phyloP scores from a whole-genome alignment of 23 tunicate genomes.

The Ascidia mentula region DNA sequence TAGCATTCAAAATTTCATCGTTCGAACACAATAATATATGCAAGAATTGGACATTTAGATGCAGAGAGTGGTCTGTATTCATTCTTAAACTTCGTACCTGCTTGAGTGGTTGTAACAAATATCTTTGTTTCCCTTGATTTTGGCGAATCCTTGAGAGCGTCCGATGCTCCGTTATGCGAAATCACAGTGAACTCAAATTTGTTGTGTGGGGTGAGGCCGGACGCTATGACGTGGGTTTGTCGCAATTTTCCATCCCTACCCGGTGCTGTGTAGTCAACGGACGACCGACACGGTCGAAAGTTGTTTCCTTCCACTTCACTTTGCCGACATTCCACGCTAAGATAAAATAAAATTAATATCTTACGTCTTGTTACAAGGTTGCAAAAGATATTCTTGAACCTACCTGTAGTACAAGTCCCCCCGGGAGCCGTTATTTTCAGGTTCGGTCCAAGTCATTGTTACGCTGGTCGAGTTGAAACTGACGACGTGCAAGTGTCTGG shows the following conservation, averaged over 20 bases:
- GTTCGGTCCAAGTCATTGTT: conserved; percentile 33
- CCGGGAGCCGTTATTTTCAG: conserved; percentile 53
- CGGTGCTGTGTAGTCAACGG: conserved; percentile 16
- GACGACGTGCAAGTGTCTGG: not conserved
- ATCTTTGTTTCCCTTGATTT: not conserved
- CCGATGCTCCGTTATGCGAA: conserved; percentile 65
- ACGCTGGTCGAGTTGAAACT: conserved; percentile 43
- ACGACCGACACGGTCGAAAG: conserved; percentile 26
- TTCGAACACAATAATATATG: too few relatives aligned
- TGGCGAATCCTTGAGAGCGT: not conserved
- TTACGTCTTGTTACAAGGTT: too few relatives aligned
- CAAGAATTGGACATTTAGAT: too few relatives aligned
- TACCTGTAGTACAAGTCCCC: conserved; percentile 66
- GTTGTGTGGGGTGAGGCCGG: conserved; percentile 40
- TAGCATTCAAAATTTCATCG: too few relatives aligned
- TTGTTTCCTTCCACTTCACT: not conserved
- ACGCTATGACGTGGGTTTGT: not conserved
- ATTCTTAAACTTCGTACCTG: conserved; percentile 36
- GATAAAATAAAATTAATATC: not conserved
- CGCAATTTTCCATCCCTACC: conserved; percentile 25
- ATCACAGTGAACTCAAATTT: conserved; percentile 32
- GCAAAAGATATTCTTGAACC: not conserved
- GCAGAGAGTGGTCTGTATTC: too few relatives aligned
- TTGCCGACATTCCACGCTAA: conserved; percentile 17
- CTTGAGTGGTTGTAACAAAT: conserved; percentile 36